Conservation (phyloP, 2,888 invertebrate genomes). For the Oasisia sp. region DNA sequence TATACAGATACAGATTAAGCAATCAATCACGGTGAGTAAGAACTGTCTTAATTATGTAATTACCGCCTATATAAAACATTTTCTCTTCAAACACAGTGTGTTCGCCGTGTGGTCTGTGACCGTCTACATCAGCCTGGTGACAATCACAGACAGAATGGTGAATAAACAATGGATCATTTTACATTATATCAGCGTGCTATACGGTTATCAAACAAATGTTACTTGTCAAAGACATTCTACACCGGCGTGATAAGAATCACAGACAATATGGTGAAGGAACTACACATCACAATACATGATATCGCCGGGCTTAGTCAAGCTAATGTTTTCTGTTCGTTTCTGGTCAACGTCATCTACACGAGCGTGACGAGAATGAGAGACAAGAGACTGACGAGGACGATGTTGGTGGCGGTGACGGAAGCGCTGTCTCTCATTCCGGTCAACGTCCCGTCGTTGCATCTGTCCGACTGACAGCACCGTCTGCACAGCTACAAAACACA, state of each 20-base stretch:
- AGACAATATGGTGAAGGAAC: background rate
- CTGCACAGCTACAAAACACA: no score
- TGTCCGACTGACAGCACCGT: background rate
- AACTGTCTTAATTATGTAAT: no score
- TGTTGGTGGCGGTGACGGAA: constrained; percentile 1
- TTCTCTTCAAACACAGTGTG: no score
- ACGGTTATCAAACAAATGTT: no score
- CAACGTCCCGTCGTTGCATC: background rate
- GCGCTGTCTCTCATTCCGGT: background rate
- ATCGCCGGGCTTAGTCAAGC: no score
- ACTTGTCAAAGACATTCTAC: background rate
- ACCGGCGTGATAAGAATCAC: background rate
- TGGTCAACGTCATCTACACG: background rate
- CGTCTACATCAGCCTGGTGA: background rate
- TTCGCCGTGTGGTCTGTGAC: background rate
- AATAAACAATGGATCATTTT: no score
- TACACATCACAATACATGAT: no score
- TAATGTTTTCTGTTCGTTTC: no score
- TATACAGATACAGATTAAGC: no score
- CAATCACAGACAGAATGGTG: background rate
- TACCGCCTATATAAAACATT: no score
- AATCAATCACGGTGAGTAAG: no score
- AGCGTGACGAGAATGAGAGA: background rate
- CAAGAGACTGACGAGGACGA: background rate
- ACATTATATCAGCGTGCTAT: no score